Evolutionary conservation across 2,888 invertebrate species (phyloP).

Genomic region (Nyleta sp.): DNA sequence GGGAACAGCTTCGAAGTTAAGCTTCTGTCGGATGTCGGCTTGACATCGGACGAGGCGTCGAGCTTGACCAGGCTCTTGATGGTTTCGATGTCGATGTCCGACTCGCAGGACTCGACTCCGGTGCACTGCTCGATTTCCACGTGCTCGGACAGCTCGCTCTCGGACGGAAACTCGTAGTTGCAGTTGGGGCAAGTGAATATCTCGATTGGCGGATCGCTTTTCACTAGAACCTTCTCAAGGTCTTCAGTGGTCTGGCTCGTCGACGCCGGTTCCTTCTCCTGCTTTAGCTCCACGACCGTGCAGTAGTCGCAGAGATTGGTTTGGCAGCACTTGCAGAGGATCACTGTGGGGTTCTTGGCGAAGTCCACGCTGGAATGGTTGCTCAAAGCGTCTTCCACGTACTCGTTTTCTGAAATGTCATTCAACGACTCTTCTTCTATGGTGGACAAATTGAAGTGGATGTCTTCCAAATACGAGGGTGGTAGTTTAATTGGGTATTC

Average conservation of each 20-base stretch:
- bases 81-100: conserved; percentile 35
- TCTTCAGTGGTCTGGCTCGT: no score
- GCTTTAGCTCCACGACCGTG: no score
- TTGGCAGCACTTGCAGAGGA: no score
- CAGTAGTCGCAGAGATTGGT: no score
- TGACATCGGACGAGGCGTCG: background rate
- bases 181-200: conserved; percentile 25
- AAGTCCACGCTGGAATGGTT: no score
- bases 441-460: no score
- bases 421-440: conserved; percentile 4
- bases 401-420: background rate
- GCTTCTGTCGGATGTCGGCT: background rate
- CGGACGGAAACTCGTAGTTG: conserved; percentile 25
- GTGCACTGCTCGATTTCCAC: conserved; percentile 28
- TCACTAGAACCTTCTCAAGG: no score
- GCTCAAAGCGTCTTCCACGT: background rate
- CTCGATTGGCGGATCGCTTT: background rate
- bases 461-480: no score
- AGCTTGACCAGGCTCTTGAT: conserved; percentile 24
- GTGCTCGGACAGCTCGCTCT: conserved; percentile 30
- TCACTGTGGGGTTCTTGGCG: no score
- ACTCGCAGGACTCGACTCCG: conserved; percentile 17
- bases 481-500: no score
- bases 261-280: no score
- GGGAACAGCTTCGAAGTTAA: conserved; percentile 26